Base-by-base conservation (phyloP, 2,113 vertebrate genomes). In the Erythrolamprus reginae region DNA sequence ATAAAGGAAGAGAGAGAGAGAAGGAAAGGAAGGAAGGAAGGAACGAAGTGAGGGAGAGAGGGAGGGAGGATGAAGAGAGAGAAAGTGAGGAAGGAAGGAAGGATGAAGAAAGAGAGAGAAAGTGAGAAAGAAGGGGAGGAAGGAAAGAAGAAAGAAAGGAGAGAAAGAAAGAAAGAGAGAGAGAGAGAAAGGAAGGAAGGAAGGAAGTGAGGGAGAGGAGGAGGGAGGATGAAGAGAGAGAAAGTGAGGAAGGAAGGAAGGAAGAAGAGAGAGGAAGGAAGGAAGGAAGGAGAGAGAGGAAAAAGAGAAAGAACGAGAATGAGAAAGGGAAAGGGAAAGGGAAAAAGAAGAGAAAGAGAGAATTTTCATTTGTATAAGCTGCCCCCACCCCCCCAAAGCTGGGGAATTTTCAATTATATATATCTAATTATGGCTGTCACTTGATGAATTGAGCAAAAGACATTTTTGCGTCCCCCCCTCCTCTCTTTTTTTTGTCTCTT, bases 391-490 rank as follows among this genome's bases (percentile, higher is more conserved):
- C 82, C 48, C 88, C 97, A 97, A 96, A 97, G 97, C 96, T 97
- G 97, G 95, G 97, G 97, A 98, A 97, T 98, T 98, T 98, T 98
- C 98, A 98, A 98, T 98, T 98, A 97, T 98, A 98, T 97, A 98
- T 98, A 98, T 98, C 98, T 98, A 98, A 99, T 99, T 99, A 99
- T 98, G 97, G 98, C 97, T 99, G 98, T 98, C 98, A 98, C 97
- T 97, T 97, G 97, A 97, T 97, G 97, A 97, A 97, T 97, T 97
- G 97, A 98, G 97, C 98, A 97, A 88, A 98, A 98, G 97, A 97
- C 97, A 98, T 98, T 98, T 97, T 98, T 98, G 86, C 86, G 51
- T 97, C 96, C 97, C 97, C 97, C 97, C 96, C 96, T n/a, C n/a
- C 97, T 97, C 97, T 96, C 96, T 96, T 97, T 97, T 97, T 98